phyloP scores from a whole-genome alignment of 2,797 vertebrate genomes.

The Galago senegalensis region DNA sequence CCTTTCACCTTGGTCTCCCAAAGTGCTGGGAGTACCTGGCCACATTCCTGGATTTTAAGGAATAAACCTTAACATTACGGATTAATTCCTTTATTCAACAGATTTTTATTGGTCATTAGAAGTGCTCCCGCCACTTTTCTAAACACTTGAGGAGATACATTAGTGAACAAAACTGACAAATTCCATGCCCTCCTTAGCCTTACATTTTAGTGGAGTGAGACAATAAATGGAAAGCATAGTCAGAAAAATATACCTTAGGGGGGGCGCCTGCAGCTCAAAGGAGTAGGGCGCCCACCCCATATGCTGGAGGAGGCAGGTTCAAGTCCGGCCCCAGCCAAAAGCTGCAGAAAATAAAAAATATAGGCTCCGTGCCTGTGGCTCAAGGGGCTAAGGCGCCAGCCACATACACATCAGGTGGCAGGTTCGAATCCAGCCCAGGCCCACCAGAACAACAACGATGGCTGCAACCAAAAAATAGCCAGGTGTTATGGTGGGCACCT shows the following conservation, averaged over 20 bases:
- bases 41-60: background rate
- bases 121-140: background rate
- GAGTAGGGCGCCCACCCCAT: no score
- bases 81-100: background rate
- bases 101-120: background rate
- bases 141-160: background rate
- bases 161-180: background rate
- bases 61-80: background rate
- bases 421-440: no score
- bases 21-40: background rate
- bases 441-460: no score
- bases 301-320: no score
- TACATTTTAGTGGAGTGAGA: background rate
- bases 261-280: no score
- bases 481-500: no score
- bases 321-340: no score
- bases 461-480: no score
- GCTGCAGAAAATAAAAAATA: no score
- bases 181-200: background rate
- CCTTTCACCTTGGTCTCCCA: background rate
- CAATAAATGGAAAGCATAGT: background rate
- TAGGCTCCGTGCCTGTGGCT: no score
- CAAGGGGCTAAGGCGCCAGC: no score
- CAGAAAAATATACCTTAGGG: background rate
- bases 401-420: no score